phyloP scores from a whole-genome alignment of 2,113 vertebrate species.

The Scortum barcoo region DNA sequence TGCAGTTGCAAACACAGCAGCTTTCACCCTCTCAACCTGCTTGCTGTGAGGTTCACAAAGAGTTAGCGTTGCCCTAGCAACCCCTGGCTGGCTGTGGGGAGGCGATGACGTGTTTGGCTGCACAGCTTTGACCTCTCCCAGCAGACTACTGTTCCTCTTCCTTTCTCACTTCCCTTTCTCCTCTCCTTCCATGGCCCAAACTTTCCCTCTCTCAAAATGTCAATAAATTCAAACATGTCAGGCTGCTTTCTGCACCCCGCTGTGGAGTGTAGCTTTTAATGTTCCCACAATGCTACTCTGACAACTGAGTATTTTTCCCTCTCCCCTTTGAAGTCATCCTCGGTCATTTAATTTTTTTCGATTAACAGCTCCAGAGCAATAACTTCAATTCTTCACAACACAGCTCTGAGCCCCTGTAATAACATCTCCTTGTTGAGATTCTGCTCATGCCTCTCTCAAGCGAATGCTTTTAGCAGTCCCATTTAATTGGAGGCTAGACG shows the following conservation, averaged over 20 bases:
- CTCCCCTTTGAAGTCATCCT: background rate
- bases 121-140: slow-evolving; percentile 64
- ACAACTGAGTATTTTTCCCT: background rate
- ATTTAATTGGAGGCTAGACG: slow-evolving; percentile 10
- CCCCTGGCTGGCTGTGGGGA: slow-evolving; percentile 48
- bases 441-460: slow-evolving; percentile 30
- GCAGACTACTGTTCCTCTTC: slow-evolving; percentile 51
- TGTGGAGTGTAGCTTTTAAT: background rate
- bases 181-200: background rate
- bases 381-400: slow-evolving; percentile 20
- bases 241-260: background rate
- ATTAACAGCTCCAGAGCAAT: slow-evolving; percentile 3
- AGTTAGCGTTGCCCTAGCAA: slow-evolving; percentile 76
- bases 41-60: slow-evolving; percentile 60
- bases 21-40: slow-evolving; percentile 39
- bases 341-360: background rate
- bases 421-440: slow-evolving; percentile 40
- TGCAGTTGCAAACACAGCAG: slow-evolving; percentile 59
- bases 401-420: slow-evolving; percentile 20
- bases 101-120: slow-evolving; percentile 59
- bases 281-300: background rate
- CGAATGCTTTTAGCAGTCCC: slow-evolving; percentile 7
- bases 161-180: slow-evolving; percentile 48
- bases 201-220: slow-evolving; percentile 18
- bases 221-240: slow-evolving; percentile 18